Evolutionary conservation across 2,888 invertebrate genomes (phyloP).

Genomic region (Eupithecia exiguata): DNA sequence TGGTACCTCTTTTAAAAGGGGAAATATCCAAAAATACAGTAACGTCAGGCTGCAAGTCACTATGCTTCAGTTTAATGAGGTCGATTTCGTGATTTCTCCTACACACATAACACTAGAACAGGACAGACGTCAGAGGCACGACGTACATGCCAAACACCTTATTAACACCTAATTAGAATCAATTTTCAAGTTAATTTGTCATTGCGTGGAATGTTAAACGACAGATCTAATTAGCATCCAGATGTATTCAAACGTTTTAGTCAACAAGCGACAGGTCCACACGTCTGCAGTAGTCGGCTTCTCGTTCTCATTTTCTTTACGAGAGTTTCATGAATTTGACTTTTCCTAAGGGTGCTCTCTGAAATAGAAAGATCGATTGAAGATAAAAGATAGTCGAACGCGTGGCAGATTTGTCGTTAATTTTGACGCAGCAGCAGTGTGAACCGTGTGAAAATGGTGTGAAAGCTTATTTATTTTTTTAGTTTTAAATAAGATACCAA

Average conservation of each 20-base stretch:
- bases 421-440: too few relatives aligned
- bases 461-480: too few relatives aligned
- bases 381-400: not conserved
- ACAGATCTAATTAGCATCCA: constrained; percentile 41
- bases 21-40: not conserved
- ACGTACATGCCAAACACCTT: constrained; percentile 57
- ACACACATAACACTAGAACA: constrained; percentile 34
- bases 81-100: constrained; percentile 37
- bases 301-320: too few relatives aligned
- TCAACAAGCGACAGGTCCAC: not conserved
- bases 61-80: constrained; percentile 12
- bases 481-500: too few relatives aligned
- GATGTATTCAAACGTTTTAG: constrained; percentile 22
- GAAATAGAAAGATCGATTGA: not conserved
- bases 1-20: too few relatives aligned
- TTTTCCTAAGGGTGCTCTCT: not conserved
- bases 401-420: too few relatives aligned
- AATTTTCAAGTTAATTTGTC: constrained; percentile 61
- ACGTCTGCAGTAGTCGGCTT: not conserved
- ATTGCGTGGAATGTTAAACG: constrained; percentile 49
- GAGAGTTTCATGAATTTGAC: not conserved
- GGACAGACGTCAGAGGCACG: constrained; percentile 45
- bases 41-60: not conserved
- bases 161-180: constrained; percentile 59
- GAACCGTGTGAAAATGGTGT: too few relatives aligned